Conservation (phyloP, 23 tunicate species). For the Halocynthia roretzi region DNA sequence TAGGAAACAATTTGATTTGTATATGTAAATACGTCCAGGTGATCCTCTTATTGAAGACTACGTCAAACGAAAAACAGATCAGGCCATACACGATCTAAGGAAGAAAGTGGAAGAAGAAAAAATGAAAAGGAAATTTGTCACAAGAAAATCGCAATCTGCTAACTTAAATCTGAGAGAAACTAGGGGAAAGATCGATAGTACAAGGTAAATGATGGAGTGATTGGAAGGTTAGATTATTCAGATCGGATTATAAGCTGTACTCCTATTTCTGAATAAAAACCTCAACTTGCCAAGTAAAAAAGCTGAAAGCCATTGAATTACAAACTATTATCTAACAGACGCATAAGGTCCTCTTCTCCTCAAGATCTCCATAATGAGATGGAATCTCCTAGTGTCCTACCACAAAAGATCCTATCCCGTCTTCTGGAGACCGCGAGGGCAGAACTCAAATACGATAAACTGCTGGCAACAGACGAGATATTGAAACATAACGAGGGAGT, state of each 20-base stretch:
- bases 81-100: slow-evolving; percentile 1
- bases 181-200: too few relatives aligned
- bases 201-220: too few relatives aligned
- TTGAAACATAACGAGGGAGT: slow-evolving; percentile 46
- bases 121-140: slow-evolving; percentile 10
- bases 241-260: too few relatives aligned
- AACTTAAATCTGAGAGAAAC: background rate
- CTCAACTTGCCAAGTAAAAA: too few relatives aligned
- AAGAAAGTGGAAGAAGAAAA: background rate
- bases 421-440: slow-evolving; percentile 60
- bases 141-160: slow-evolving; percentile 5
- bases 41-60: slow-evolving; percentile 35
- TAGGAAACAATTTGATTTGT: background rate
- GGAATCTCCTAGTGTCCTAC: background rate
- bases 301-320: background rate
- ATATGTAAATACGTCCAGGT: slow-evolving; percentile 20
- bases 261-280: too few relatives aligned
- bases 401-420: slow-evolving; percentile 27
- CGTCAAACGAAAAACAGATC: slow-evolving; percentile 27
- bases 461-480: slow-evolving; percentile 33
- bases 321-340: background rate
- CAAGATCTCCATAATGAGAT: background rate
- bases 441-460: slow-evolving; percentile 41
- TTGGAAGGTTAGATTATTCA: too few relatives aligned
- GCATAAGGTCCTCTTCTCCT: background rate